These are phyloP conservation scores for Brenthis ino DNA, from an alignment of 2,888 invertebrate species.

Conservation along the genomic window DNA sequence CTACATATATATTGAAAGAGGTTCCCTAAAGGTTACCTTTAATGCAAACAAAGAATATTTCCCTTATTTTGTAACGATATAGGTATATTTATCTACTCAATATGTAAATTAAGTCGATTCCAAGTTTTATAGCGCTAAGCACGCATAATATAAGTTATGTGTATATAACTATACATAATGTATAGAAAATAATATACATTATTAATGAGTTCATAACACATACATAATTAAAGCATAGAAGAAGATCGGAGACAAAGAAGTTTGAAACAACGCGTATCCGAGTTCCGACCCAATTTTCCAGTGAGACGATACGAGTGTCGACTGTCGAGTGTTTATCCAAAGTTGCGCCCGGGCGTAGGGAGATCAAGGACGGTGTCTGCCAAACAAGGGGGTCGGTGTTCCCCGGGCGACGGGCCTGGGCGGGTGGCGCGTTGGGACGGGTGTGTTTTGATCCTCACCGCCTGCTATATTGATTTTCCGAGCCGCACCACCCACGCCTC, in stretches of 20 bases:
- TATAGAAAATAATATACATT: too few relatives aligned
- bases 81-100: too few relatives aligned
- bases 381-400: slow-evolving; percentile 77
- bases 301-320: slow-evolving; percentile 73
- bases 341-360: slow-evolving; percentile 73
- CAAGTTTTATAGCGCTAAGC: too few relatives aligned
- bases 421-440: slow-evolving; percentile 58
- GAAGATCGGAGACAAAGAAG: slow-evolving; percentile 46
- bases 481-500: slow-evolving; percentile 57
- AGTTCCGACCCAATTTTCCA: slow-evolving; percentile 78
- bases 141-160: too few relatives aligned
- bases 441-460: slow-evolving; percentile 79
- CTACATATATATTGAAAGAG: too few relatives aligned
- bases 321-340: slow-evolving; percentile 79
- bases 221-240: slow-evolving; percentile 11
- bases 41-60: too few relatives aligned
- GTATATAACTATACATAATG: too few relatives aligned
- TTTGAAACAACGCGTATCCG: slow-evolving; percentile 67
- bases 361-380: slow-evolving; percentile 82
- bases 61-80: too few relatives aligned
- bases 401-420: slow-evolving; percentile 79
- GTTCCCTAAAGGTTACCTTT: too few relatives aligned
- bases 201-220: not conserved
- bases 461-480: slow-evolving; percentile 81
- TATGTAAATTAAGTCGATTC: too few relatives aligned